These are phyloP conservation scores for Microcebus ravelobensis DNA, from an alignment of 2,113 vertebrate species.

Conservation along the genomic window DNA sequence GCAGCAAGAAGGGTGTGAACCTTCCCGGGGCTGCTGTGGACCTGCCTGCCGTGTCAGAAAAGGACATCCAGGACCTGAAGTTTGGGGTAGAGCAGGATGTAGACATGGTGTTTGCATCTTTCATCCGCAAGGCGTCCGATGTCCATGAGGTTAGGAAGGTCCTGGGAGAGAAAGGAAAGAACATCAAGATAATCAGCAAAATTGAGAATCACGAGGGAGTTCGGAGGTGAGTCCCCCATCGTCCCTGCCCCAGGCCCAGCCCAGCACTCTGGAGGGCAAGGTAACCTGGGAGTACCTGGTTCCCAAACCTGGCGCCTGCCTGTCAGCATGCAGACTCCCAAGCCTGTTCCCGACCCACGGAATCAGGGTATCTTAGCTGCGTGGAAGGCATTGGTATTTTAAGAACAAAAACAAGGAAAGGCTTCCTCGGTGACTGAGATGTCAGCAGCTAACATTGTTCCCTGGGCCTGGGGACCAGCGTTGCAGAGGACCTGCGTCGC, in stretches of 20 bases:
- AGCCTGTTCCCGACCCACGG: background rate
- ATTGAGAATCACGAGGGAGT: constrained; percentile 99
- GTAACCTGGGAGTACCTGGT: background rate
- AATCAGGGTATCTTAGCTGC: background rate
- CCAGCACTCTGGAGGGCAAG: background rate
- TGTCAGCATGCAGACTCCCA: background rate
- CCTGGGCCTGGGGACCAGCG: background rate
- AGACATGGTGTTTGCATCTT: constrained; percentile 98
- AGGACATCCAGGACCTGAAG: constrained; percentile 96
- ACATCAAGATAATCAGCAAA: constrained; percentile 99
- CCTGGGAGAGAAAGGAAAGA: constrained; percentile 96
- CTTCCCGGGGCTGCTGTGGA: constrained; percentile 95
- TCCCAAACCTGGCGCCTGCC: background rate
- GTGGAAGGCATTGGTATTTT: background rate
- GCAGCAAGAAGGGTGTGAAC: constrained; percentile 99
- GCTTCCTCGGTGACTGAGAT: background rate
- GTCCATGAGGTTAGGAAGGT: constrained; percentile 94
- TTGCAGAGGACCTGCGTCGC: background rate
- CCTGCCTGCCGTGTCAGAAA: constrained; percentile 94
- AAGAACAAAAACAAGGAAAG: background rate
- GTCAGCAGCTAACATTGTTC: background rate
- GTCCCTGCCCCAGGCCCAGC: too few species aligned
- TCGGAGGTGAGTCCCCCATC: constrained; percentile 87
- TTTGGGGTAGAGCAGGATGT: constrained; percentile 97
- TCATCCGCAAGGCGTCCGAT: constrained; percentile 96